Evolutionary conservation across 2,113 vertebrate genomes (phyloP).

Genomic region (Monopterus albus): DNA sequence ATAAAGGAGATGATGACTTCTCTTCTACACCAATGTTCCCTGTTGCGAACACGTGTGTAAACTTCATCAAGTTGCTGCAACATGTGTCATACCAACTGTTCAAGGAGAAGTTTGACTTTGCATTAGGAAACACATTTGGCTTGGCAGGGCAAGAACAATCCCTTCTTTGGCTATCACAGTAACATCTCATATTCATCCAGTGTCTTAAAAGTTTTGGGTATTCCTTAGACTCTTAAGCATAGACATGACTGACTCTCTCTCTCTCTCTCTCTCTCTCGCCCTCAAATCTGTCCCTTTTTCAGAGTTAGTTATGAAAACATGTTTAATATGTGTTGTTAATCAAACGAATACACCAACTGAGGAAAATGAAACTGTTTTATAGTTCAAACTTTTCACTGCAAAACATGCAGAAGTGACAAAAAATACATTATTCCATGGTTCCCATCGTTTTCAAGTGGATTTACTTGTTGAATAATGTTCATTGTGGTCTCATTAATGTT

Average conservation of each 20-base stretch:
- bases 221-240: background rate
- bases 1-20: background rate
- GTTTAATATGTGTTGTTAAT: background rate
- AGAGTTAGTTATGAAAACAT: background rate
- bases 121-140: background rate
- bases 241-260: no score
- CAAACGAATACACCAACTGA: no score
- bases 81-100: constrained; percentile 8
- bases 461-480: background rate
- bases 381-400: no score
- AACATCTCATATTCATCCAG: background rate
- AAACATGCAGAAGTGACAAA: background rate
- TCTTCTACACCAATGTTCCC: no score
- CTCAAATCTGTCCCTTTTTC: no score
- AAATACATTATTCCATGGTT: background rate
- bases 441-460: background rate
- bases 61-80: constrained; percentile 7
- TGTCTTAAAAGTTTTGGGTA: background rate
- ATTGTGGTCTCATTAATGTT: background rate
- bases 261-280: no score
- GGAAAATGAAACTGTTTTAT: no score
- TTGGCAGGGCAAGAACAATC: no score
- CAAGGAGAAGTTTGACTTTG: constrained; percentile 19
- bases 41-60: no score
- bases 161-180: no score